Conservation (phyloP, 2,797 vertebrate species). For the Chaunax sp. region DNA sequence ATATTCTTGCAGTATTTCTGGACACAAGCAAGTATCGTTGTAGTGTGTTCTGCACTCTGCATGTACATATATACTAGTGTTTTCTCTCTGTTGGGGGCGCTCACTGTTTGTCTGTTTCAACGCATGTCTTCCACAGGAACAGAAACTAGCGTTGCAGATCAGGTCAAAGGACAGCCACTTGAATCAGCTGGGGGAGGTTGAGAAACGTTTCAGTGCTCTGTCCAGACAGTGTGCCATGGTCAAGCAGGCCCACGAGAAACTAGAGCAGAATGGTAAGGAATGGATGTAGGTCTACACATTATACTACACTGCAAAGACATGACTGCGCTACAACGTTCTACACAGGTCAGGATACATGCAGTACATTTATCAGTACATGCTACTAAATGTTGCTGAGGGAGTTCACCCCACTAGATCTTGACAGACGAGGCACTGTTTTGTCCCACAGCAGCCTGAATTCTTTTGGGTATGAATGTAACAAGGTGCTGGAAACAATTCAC, state of each 20-base stretch:
- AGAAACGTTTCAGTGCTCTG: constrained; percentile 82
- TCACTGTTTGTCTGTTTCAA: not conserved
- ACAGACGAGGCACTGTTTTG: constrained; percentile 3
- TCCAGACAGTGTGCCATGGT: constrained; percentile 85
- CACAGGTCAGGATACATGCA: not conserved
- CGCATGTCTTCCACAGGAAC: constrained; percentile 81
- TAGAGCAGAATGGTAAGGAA: constrained; percentile 90
- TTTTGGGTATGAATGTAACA: constrained; percentile 26
- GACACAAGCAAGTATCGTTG: too few species aligned
- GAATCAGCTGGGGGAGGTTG: constrained; percentile 90
- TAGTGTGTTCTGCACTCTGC: too few species aligned
- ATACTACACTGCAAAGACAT: not conserved
- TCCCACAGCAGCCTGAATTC: constrained; percentile 6
- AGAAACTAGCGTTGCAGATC: constrained; percentile 88
- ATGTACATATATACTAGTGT: too few species aligned
- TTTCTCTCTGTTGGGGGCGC: not conserved
- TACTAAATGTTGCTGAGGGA: constrained; percentile 4
- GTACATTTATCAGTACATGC: not conserved
- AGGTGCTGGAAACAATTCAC: constrained; percentile 40
- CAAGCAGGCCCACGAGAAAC: constrained; percentile 86
- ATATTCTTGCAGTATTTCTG: too few species aligned
- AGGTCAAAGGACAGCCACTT: constrained; percentile 89
- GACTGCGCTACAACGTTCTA: not conserved
- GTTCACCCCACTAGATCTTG: constrained; percentile 1
- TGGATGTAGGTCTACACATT: not conserved